Base-by-base conservation (phyloP, 2,888 invertebrate genomes). In the Dichetophora obliterata region DNA sequence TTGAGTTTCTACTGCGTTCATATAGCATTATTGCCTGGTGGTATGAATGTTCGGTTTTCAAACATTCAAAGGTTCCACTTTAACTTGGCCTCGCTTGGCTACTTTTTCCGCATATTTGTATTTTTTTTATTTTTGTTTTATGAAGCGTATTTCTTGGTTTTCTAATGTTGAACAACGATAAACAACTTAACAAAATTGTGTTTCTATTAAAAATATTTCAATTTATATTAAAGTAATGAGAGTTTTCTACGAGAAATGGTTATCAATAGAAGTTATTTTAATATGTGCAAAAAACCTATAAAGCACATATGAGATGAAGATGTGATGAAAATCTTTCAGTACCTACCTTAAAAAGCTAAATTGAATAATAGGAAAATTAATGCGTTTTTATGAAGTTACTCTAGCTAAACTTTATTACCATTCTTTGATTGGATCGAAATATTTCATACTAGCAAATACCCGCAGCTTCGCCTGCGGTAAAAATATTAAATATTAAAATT, bases 1-100 rank as follows among this genome's bases (percentile, higher is more conserved):
- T 82, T 86, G 83, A 86, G 80, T 80, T 75, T 24, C 9, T 8
- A 59, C 59, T 59, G 19, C 50, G 5, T 54, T 34, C 34, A 34
- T 31, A 3, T 6, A n/a, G 2, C 14, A 31, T 19, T 11, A 22
- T 3, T 11, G 22, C 50, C 14, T 19, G 34, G 9, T 16, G 5
- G 37, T 1, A 4, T 43, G 43, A 11, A 43, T 14, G 19, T 50
- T 34, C 11, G 31, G 48, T 27, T 31, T 70, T 34, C 52, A 11
- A 31, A 27, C 59, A 34, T 16, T 70, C 63, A 50, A 59, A 43
- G n/a, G 59, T n/a, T 19, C 52, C 63, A 52, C 65, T 57, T 48
- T 8, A 31, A 63, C 24, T 52, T 31, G 27, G 22, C 73, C 31
- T 54, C 31, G 22, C 3, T 50, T 52, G 19, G 19, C 24, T 57